Conservation (phyloP, 2,888 invertebrate species). For the Phrixothrix hirtus region DNA sequence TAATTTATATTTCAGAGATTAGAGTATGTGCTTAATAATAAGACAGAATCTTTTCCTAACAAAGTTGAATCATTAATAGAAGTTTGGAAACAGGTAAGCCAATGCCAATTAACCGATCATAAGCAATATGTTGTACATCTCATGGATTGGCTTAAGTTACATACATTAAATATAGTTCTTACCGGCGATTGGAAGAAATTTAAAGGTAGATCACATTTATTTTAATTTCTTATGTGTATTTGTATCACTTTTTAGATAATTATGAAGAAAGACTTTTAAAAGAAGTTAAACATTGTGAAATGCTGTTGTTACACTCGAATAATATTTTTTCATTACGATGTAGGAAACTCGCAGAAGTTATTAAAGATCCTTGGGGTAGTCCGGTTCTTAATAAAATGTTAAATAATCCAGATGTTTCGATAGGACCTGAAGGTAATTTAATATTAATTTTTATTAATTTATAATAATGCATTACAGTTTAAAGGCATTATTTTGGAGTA, state of each 20-base stretch:
- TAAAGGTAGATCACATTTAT: conserved; percentile 43
- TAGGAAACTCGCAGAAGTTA: conserved; percentile 51
- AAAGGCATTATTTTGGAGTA: too few species aligned
- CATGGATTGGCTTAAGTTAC: conserved; percentile 53
- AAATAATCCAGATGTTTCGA: conserved; percentile 46
- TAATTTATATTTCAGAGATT: conserved; percentile 43
- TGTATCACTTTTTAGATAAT: conserved; percentile 34
- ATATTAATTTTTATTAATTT: conserved; percentile 1
- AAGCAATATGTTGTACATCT: conserved; percentile 49
- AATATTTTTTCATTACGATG: conserved; percentile 48
- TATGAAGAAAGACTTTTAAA: conserved; percentile 38
- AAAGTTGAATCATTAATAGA: conserved; percentile 49
- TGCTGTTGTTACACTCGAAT: conserved; percentile 44
- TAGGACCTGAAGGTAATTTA: conserved; percentile 47
- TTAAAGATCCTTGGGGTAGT: conserved; percentile 53
- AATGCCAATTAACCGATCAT: conserved; percentile 44
- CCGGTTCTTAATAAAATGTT: conserved; percentile 46
- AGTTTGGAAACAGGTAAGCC: conserved; percentile 48
- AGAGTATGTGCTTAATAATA: conserved; percentile 49
- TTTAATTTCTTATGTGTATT: conserved; percentile 4
- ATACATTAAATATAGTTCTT: conserved; percentile 52
- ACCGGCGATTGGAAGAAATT: conserved; percentile 51
- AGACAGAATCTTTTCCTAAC: conserved; percentile 45
- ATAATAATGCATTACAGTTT: too few species aligned
- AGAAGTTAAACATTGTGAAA: conserved; percentile 49